A percentile compares a stretch with the other conserved stretches of the same genome.
Evolutionary conservation across 2,888 invertebrate species (phyloP).

Genomic region (Herminia tarsipennalis): DNA sequence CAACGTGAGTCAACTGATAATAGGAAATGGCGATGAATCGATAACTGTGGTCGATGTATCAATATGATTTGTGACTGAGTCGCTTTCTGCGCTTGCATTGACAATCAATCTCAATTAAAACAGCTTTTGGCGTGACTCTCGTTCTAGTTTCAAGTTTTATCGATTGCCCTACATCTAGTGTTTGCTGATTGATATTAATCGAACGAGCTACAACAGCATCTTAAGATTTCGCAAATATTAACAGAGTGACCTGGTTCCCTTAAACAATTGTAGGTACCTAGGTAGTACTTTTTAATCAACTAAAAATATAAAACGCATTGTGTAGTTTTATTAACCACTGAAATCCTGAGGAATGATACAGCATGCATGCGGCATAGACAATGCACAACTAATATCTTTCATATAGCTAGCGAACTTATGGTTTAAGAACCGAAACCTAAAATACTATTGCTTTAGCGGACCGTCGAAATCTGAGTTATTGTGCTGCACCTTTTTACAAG

Average conservation of each 20-base stretch:
- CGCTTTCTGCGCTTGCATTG: conserved; percentile 36
- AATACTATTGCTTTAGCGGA: no score
- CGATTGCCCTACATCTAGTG: conserved; percentile 35
- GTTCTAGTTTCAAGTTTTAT: conserved; percentile 28
- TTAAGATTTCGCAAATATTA: conserved; percentile 3
- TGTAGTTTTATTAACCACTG: neutral
- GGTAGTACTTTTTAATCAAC: neutral
- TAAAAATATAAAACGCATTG: neutral
- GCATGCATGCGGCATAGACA: no score
- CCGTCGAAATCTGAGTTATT: no score
- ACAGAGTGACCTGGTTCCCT: conserved; percentile 1
- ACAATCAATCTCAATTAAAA: conserved; percentile 33
- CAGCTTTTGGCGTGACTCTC: conserved; percentile 25
- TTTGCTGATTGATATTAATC: conserved; percentile 29
- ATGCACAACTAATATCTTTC: no score
- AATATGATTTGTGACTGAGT: conserved; percentile 19
- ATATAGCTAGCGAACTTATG: no score
- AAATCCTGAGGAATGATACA: no score
- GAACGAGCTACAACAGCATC: conserved; percentile 10
- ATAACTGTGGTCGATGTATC: conserved; percentile 20
- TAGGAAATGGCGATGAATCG: no score
- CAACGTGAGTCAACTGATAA: conserved; percentile 44
- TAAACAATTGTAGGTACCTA: no score
- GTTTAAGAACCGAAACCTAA: no score
- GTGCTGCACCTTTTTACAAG: no score